Evolutionary conservation across 2,888 invertebrate genomes (phyloP), one percentile per base, ranked within the genome.

Genomic region (Polydrusus tereticollis): DNA sequence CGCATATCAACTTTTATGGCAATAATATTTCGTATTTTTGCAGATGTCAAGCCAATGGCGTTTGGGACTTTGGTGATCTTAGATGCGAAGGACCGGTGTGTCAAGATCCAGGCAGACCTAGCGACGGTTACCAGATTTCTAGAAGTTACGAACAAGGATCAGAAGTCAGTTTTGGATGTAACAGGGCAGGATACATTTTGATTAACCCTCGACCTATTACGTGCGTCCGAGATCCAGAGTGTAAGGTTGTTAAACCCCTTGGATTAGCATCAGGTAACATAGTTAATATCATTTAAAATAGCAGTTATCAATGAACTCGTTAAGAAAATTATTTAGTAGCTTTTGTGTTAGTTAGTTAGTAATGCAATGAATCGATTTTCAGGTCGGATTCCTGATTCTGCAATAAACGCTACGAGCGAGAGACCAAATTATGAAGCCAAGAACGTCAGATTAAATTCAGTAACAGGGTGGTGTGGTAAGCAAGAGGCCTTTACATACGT

Each of bases 21-120:
- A 29, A 29, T 29, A 5, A 29, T 29, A 29, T 29, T 33, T 10
- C 1, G 2, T 16, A 16, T 16, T 29, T 55, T 38, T 65, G 0
- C 26, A 72, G 73, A 74, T 98, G 98, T 85, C 93, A 94, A 86
- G 92, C 93, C 0, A 96, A 96, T 81, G 96, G 96, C 1, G 93
- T 94, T 73, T 99, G 99, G 99, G 98, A 98, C 87, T 97, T 98
- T 83, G 98, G 98, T 26, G 96, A 97, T 83, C 88, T 99, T 59
- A 88, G 96, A 64, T 99, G 99, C 82, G 97, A 98, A 87, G 98
- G 98, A 18, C 98, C 98, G 2, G 97, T 98, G 1, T 98, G 98
- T 84, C 94, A 95, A 84, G 98, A 98, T 85, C 98, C 98, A 0
- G 96, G 97, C 0, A 90, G 96, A 80, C 98, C 98, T 0, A 93